Evolutionary conservation across 2,888 invertebrate genomes (phyloP).

Genomic region (Himalopsyche japonica): DNA sequence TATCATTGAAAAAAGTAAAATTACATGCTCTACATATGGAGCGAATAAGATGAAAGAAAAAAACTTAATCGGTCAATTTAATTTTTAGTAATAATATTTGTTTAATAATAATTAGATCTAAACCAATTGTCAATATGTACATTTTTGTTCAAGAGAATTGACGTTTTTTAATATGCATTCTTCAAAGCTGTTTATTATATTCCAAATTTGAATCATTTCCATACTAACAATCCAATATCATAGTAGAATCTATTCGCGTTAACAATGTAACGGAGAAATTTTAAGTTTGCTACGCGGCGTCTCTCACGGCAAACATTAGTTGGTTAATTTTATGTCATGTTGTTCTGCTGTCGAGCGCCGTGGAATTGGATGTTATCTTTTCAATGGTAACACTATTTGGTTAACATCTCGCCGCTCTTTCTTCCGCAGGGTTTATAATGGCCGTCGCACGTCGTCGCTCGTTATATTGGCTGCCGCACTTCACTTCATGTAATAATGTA

Average conservation of each 20-base stretch:
- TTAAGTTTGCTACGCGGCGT: background rate
- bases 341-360: background rate
- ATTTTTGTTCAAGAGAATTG: too few species aligned
- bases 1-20: too few species aligned
- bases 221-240: too few species aligned
- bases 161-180: too few species aligned
- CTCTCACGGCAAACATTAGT: background rate
- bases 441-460: background rate
- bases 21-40: too few species aligned
- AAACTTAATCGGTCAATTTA: too few species aligned
- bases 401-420: conserved; percentile 25
- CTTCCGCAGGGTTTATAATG: conserved; percentile 29
- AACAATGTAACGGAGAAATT: background rate
- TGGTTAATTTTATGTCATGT: background rate
- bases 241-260: background rate
- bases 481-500: background rate
- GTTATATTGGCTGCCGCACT: background rate
- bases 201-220: too few species aligned
- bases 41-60: too few species aligned
- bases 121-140: too few species aligned
- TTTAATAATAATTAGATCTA: too few species aligned
- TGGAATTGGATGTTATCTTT: conserved; percentile 37
- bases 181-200: too few species aligned
- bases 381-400: conserved; percentile 40
- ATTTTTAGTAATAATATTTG: too few species aligned